These are phyloP conservation scores for Apotomis turbidana DNA, from an alignment of 2,888 invertebrate genomes.

Conservation along the genomic window DNA sequence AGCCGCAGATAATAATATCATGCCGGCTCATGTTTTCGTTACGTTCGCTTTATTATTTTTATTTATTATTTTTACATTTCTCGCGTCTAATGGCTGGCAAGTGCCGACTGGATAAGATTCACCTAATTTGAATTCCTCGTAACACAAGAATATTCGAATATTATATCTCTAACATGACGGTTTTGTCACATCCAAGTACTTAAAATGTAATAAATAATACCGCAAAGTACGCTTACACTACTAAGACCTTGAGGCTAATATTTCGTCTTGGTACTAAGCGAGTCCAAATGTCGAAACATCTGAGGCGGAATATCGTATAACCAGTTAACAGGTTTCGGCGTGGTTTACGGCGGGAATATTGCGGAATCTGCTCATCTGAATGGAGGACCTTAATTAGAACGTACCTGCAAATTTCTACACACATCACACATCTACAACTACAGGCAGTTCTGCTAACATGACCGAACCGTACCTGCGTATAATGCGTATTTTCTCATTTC, in stretches of 20 bases:
- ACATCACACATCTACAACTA: background rate
- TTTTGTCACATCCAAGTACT: background rate
- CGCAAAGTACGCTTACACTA: background rate
- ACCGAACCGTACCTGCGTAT: no score
- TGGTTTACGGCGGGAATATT: slow-evolving; percentile 7
- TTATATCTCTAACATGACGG: background rate
- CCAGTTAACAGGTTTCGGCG: slow-evolving; percentile 21
- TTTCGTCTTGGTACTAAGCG: slow-evolving; percentile 16
- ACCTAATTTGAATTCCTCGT: background rate
- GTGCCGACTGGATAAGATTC: no score
- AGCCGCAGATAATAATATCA: slow-evolving; percentile 15
- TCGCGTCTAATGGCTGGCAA: background rate
- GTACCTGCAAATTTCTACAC: background rate
- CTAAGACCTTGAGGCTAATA: slow-evolving; percentile 11
- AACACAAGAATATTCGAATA: background rate
- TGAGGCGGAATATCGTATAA: background rate
- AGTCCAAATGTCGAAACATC: slow-evolving; percentile 22
- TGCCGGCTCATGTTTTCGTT: slow-evolving; percentile 13
- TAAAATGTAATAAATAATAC: background rate
- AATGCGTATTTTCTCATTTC: no score
- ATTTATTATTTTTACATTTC: slow-evolving; percentile 12
- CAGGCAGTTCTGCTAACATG: no score
- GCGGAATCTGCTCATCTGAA: slow-evolving; percentile 18
- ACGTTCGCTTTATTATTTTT: slow-evolving; percentile 6
- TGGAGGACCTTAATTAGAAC: slow-evolving; percentile 1